Conservation (phyloP, 2,888 invertebrate genomes). For the Gnatocerus cornutus region DNA sequence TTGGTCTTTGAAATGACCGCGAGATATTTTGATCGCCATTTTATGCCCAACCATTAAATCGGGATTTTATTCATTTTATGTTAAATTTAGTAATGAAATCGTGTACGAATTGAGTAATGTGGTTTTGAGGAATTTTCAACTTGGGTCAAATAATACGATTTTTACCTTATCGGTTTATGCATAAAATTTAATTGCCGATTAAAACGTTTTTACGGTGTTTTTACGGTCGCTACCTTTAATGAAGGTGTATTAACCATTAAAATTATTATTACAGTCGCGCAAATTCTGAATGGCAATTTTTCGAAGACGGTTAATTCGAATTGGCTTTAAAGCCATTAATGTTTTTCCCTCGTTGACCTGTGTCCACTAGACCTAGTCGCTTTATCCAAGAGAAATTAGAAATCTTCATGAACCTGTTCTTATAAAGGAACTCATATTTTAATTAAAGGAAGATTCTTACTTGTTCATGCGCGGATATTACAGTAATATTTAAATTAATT, state of each 20-base stretch:
- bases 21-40: conserved; percentile 53
- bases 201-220: conserved; percentile 54
- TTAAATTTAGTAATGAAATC: conserved; percentile 49
- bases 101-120: conserved; percentile 52
- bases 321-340: not conserved
- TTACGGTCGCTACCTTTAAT: conserved; percentile 49
- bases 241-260: conserved; percentile 38
- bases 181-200: conserved; percentile 55
- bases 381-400: conserved; percentile 28
- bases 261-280: conserved; percentile 41
- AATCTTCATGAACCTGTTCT: conserved; percentile 28
- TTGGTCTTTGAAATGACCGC: conserved; percentile 50
- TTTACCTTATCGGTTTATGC: conserved; percentile 53
- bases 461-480: conserved; percentile 41
- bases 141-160: conserved; percentile 44
- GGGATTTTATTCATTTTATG: conserved; percentile 53
- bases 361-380: conserved; percentile 4
- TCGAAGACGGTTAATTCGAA: not conserved
- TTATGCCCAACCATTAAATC: conserved; percentile 54
- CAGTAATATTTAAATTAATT: conserved; percentile 42
- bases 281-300: conserved; percentile 4
- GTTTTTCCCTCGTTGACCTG: not conserved
- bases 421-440: conserved; percentile 43
- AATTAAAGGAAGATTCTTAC: conserved; percentile 47
- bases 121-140: conserved; percentile 50